These are phyloP conservation scores for Leptonema lineaticorne DNA, from an alignment of 1,140 invertebrate species.

Conservation along the genomic window DNA sequence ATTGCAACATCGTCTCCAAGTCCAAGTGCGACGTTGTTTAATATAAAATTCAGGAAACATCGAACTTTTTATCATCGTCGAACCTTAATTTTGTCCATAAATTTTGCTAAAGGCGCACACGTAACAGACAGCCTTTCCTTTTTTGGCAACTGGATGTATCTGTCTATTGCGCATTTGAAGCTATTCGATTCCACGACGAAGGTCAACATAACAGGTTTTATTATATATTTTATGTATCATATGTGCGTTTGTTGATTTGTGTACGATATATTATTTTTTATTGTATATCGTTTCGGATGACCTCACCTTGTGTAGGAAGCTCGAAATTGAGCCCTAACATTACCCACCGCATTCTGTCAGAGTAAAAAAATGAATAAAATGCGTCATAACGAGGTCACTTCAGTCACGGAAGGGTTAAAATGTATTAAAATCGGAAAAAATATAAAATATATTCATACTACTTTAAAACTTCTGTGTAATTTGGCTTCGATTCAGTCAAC, in stretches of 20 bases:
- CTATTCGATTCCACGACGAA: not conserved
- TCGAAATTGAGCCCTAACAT: not conserved
- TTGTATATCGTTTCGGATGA: conserved; percentile 4
- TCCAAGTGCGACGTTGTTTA: too few species aligned
- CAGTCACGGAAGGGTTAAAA: conserved; percentile 5
- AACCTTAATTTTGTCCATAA: not conserved
- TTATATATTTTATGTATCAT: too few species aligned
- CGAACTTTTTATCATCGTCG: too few species aligned
- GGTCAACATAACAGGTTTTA: conserved; percentile 1
- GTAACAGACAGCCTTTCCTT: not conserved
- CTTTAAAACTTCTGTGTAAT: too few species aligned
- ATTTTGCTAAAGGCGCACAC: not conserved
- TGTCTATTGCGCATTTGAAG: not conserved
- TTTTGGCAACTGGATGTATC: conserved; percentile 4
- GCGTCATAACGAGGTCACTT: not conserved
- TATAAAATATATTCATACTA: too few species aligned
- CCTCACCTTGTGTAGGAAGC: not conserved
- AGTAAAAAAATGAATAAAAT: not conserved
- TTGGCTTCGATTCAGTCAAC: too few species aligned
- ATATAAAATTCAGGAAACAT: too few species aligned
- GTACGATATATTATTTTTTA: not conserved
- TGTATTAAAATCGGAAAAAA: too few species aligned
- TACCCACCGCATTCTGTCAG: not conserved
- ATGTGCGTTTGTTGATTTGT: not conserved
- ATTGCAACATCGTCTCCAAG: too few species aligned